phyloP scores from a whole-genome alignment of 2,113 vertebrate species.

The Echinops telfairi region DNA sequence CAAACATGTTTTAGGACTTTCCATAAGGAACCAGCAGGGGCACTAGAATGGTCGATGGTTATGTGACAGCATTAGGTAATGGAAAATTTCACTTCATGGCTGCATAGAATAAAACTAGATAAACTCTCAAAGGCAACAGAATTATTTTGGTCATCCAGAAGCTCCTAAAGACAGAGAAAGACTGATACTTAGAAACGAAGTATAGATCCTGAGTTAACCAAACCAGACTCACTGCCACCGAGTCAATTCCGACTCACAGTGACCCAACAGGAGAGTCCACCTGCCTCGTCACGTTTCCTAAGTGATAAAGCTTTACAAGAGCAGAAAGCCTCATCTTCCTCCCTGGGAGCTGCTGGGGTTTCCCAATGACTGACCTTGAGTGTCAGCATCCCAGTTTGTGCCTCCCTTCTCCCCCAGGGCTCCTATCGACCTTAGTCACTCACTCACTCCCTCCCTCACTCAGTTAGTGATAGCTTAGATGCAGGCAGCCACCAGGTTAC shows the following conservation, averaged over 20 bases:
- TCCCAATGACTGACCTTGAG: no score
- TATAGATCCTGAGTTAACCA: background rate
- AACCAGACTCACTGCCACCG: no score
- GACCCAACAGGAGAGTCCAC: no score
- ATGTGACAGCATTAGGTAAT: background rate
- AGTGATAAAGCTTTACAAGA: no score
- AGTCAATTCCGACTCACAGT: no score
- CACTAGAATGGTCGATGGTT: background rate
- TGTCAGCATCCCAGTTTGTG: no score
- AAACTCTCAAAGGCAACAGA: background rate
- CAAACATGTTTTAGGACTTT: background rate
- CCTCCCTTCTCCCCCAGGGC: no score
- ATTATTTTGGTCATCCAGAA: constrained; percentile 8
- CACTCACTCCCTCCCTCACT: no score
- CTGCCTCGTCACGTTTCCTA: no score
- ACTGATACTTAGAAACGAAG: background rate
- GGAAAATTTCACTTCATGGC: background rate
- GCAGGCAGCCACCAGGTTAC: background rate
- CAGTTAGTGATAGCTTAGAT: background rate
- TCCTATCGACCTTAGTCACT: no score
- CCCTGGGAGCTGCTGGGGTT: no score
- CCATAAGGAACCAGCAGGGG: background rate
- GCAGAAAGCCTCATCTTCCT: no score
- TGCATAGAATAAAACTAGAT: background rate
- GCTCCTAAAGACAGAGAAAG: background rate